Base-by-base conservation (phyloP, 2,888 invertebrate species). In the Pantelozetes paolii region DNA sequence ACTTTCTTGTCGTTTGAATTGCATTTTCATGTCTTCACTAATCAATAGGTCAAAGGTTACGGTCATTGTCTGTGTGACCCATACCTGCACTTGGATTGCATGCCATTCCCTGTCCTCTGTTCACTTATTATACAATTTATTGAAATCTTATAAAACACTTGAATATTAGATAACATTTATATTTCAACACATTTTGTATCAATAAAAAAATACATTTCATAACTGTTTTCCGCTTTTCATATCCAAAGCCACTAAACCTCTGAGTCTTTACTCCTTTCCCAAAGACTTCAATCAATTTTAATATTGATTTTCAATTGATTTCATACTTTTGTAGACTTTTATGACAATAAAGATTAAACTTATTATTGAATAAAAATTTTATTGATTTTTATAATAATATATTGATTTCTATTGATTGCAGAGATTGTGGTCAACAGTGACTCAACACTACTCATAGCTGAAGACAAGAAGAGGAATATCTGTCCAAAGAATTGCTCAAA, bases 401-500 rank as follows among this genome's bases (percentile, higher is more conserved):
- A 20, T 50, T 1, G 18, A 20, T 50, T 50, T n/a, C n/a, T 20
- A 50, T 50, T 50, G 50, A 50, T 50, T 50, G 50, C 50, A 50
- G 50, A 50, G 18, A 50, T 50, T 50, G 50, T 50, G 50, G 50
- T 50, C 50, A 50, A n/a, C 50, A 20, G 20, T 50, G n/a, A 45
- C 45, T n/a, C n/a, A 18, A 45, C 45, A 45, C 18, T 45, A 45
- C 45, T 45, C n/a, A 45, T 45, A 6, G 26, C 54, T 54, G 54
- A 50, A 50, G 50, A 50, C 20, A 50, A 36, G 9, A 9, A 8
- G 36, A 8, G 9, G 9, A 9, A 36, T 36, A 36, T 36, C 9
- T 36, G 36, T 5, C 45, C 15, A 11, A 36, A 64, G 26, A 13
- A 69, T 69, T 42, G 69, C 69, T 69, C 69, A 69, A 18, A 42